A percentile compares a stretch with the other conserved stretches of the same genome.
phyloP scores from a whole-genome alignment of 1,140 invertebrate genomes.

The Zaprionus vittiger region DNA sequence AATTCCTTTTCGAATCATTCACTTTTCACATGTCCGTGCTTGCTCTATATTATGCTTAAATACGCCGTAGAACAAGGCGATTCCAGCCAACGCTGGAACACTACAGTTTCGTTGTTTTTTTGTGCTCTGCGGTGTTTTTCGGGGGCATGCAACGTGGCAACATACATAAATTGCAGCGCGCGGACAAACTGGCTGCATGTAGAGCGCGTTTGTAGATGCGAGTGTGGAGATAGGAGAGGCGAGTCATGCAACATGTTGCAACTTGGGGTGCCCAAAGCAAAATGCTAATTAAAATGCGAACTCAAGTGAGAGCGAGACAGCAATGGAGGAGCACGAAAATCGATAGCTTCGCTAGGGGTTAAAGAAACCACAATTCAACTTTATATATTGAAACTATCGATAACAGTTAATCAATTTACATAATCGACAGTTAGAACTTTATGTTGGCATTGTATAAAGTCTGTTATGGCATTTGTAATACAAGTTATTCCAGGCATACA shows the following conservation, averaged over 20 bases:
- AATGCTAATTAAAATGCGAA: conserved; percentile 47
- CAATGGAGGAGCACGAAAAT: no score
- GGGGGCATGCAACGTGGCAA: conserved; percentile 32
- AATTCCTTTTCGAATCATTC: conserved; percentile 3
- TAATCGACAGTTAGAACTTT: no score
- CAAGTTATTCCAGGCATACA: background rate
- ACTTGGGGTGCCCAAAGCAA: conserved; percentile 10
- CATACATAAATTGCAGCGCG: conserved; percentile 39
- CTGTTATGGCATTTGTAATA: background rate
- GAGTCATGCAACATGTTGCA: conserved; percentile 45
- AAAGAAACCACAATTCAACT: background rate
- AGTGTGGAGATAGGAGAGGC: conserved; percentile 26
- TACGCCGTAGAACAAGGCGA: background rate
- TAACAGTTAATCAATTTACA: background rate
- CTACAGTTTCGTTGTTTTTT: conserved; percentile 24
- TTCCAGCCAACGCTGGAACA: background rate
- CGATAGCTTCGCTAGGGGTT: no score
- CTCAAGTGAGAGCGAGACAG: background rate
- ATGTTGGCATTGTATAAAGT: no score
- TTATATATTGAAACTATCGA: background rate
- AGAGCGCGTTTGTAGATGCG: conserved; percentile 31
- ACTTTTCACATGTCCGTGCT: conserved; percentile 14
- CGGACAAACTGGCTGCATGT: conserved; percentile 27
- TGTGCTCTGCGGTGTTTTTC: conserved; percentile 28
- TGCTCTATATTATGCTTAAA: conserved; percentile 26